Conservation (phyloP, 64 coral and sea anemone species). For the Montipora efflorescens region DNA sequence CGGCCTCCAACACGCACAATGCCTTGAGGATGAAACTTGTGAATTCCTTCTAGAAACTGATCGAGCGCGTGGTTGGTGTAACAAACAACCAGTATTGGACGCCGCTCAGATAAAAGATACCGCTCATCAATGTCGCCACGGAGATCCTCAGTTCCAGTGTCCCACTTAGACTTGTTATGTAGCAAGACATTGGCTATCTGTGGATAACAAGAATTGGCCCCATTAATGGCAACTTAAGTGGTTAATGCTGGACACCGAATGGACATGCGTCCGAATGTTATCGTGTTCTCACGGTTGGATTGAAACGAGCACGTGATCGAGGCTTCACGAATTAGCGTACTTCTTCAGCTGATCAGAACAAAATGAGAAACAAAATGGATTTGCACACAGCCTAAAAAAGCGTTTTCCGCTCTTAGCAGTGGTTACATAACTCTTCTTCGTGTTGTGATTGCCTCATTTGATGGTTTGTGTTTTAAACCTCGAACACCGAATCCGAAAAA, state of each 20-base stretch:
- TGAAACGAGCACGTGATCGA: too few species aligned
- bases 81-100: conserved; percentile 87
- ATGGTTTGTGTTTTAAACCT: too few species aligned
- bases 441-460: neutral
- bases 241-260: too few species aligned
- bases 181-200: conserved; percentile 86
- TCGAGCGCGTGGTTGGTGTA: conserved; percentile 92
- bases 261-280: too few species aligned
- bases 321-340: too few species aligned
- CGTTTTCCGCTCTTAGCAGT: too few species aligned
- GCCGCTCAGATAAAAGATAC: neutral
- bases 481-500: too few species aligned
- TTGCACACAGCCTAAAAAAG: too few species aligned
- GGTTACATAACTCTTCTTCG: too few species aligned
- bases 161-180: conserved; percentile 85
- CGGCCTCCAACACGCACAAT: conserved; percentile 77
- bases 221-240: neutral
- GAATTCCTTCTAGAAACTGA: conserved; percentile 88
- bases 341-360: too few species aligned
- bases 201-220: neutral
- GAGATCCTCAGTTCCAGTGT: conserved; percentile 65
- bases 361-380: too few species aligned
- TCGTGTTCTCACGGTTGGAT: too few species aligned
- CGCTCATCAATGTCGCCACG: neutral
- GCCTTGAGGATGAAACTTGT: conserved; percentile 64